A percentile compares a stretch with the other conserved stretches of the same genome.
Conservation (phyloP, 2,113 vertebrate genomes). For the Aplodontia rufa region DNA sequence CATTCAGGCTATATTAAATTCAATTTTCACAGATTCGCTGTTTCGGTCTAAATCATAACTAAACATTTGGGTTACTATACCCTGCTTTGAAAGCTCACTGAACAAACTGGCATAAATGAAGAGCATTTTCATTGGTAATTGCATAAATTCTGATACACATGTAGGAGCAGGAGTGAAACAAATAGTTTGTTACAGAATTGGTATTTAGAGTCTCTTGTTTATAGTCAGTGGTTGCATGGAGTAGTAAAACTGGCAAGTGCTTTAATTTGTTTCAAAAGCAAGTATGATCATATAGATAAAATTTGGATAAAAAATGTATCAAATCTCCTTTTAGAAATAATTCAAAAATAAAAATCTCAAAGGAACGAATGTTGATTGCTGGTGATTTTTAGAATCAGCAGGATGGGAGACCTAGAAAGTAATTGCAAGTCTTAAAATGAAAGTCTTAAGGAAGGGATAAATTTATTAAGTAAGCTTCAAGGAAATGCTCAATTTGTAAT, state of each 20-base stretch:
- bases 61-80: background rate
- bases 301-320: background rate
- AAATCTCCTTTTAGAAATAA: background rate
- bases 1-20: background rate
- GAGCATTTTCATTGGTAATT: background rate
- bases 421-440: background rate
- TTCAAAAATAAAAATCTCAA: background rate
- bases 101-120: background rate
- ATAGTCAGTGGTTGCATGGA: background rate
- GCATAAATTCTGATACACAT: background rate
- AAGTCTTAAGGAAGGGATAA: background rate
- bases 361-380: background rate
- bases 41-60: background rate
- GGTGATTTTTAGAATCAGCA: background rate
- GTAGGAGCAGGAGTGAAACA: background rate
- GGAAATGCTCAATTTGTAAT: constrained; percentile 37
- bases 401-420: background rate
- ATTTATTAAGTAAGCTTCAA: background rate
- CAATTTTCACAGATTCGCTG: background rate
- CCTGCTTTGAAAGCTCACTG: background rate
- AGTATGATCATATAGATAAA: background rate
- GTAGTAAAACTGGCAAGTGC: background rate
- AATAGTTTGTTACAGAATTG: background rate
- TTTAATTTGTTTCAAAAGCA: background rate
- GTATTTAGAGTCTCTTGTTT: background rate